Conservation (phyloP, 2,888 invertebrate species). For the Hirtodrosophila histrioides region DNA sequence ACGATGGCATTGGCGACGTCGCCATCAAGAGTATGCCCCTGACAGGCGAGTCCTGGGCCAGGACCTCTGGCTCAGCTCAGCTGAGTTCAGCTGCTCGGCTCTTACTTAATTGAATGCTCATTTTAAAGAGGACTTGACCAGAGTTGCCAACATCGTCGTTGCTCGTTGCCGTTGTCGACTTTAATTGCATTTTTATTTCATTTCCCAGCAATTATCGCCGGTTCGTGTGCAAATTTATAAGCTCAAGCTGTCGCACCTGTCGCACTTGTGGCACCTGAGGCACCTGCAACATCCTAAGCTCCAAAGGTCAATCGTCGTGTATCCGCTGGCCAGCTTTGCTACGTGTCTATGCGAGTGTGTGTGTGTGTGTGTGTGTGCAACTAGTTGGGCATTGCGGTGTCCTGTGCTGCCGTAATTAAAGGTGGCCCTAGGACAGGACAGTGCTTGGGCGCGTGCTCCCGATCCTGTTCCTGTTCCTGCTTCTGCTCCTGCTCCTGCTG, state of each 20-base stretch:
- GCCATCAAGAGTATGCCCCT: constrained; percentile 54
- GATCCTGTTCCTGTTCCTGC: constrained; percentile 14
- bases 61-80: not conserved
- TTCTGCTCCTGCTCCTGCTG: constrained; percentile 18
- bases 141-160: constrained; percentile 34
- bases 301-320: constrained; percentile 68
- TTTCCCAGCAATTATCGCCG: constrained; percentile 80
- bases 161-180: constrained; percentile 48
- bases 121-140: constrained; percentile 43
- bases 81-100: constrained; percentile 13
- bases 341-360: constrained; percentile 29
- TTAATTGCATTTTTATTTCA: constrained; percentile 82
- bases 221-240: constrained; percentile 73
- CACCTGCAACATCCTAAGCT: constrained; percentile 52
- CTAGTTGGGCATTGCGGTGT: constrained; percentile 48
- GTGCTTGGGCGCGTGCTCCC: constrained; percentile 35
- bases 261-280: constrained; percentile 18
- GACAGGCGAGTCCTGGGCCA: constrained; percentile 45
- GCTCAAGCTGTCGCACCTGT: constrained; percentile 31
- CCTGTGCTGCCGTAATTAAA: constrained; percentile 67
- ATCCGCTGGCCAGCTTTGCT: constrained; percentile 53
- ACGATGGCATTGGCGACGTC: constrained; percentile 44
- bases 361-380: constrained; percentile 45
- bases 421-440: constrained; percentile 57
- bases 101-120: constrained; percentile 76